phyloP scores from a whole-genome alignment of 2,797 vertebrate genomes.

The Neosalanx taihuensis region DNA sequence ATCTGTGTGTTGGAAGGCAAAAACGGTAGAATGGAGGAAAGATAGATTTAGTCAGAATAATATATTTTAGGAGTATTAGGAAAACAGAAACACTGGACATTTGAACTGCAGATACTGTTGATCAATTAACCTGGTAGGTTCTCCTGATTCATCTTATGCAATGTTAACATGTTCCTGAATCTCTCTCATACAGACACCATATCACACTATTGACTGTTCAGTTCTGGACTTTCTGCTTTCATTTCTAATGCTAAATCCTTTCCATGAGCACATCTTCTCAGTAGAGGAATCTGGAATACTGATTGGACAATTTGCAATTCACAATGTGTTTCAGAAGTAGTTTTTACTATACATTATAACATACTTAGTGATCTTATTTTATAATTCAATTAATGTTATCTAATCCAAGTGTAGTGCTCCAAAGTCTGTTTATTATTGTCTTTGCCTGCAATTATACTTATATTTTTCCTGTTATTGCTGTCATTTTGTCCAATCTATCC shows the following conservation, averaged over 20 bases:
- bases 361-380: not conserved
- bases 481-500: not conserved
- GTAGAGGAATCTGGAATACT: not conserved
- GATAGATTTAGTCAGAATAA: constrained; percentile 44
- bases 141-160: constrained; percentile 31
- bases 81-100: constrained; percentile 36
- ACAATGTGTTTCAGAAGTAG: constrained; percentile 4
- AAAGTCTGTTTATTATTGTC: not conserved
- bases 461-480: not conserved
- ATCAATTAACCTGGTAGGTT: constrained; percentile 58
- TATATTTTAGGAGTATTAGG: constrained; percentile 35
- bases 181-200: constrained; percentile 7
- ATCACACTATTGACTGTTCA: not conserved
- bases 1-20: constrained; percentile 21
- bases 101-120: constrained; percentile 39
- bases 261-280: not conserved
- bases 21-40: constrained; percentile 27
- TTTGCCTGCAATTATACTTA: not conserved
- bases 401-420: not conserved
- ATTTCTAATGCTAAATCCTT: not conserved
- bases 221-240: constrained; percentile 1
- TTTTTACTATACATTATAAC: not conserved
- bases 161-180: not conserved
- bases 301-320: not conserved
- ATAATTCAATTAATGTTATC: not conserved